Evolutionary conservation across 2,113 vertebrate species (phyloP).

Genomic region (Silurus glanis): DNA sequence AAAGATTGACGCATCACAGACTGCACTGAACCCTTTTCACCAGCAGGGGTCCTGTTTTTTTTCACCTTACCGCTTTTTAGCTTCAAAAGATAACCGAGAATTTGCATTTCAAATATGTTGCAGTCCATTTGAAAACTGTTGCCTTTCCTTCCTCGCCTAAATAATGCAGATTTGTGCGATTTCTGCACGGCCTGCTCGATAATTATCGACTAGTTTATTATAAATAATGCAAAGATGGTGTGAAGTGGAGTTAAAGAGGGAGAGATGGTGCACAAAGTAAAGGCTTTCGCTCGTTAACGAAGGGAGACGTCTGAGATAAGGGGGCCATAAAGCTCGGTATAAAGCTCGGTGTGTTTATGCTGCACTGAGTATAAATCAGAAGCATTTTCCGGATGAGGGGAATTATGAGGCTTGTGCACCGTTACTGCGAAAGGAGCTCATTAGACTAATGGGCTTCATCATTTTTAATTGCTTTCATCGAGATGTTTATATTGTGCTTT

Average conservation of each 20-base stretch:
- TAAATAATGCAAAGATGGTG: slow-evolving; percentile 43
- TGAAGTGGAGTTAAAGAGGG: background rate
- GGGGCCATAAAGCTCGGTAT: slow-evolving; percentile 64
- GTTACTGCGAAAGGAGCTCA: slow-evolving; percentile 35
- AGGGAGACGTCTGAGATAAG: slow-evolving; percentile 49
- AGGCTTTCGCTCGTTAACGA: slow-evolving; percentile 60
- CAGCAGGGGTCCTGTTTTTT: slow-evolving; percentile 8
- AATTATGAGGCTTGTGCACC: slow-evolving; percentile 7
- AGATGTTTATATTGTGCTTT: slow-evolving; percentile 19
- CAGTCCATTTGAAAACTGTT: background rate
- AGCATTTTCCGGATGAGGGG: slow-evolving; percentile 47
- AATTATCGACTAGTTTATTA: slow-evolving; percentile 27
- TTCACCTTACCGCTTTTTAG: background rate
- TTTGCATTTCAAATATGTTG: background rate
- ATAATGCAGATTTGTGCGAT: slow-evolving; percentile 38
- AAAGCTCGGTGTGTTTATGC: slow-evolving; percentile 54
- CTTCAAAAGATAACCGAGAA: background rate
- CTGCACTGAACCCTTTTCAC: background rate
- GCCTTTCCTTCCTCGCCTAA: slow-evolving; percentile 20
- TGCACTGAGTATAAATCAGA: slow-evolving; percentile 67
- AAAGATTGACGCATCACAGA: background rate
- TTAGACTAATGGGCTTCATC: slow-evolving; percentile 42
- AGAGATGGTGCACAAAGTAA: slow-evolving; percentile 29
- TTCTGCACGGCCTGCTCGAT: slow-evolving; percentile 29
- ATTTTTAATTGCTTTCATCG: slow-evolving; percentile 24